Evolutionary conservation across 2,113 vertebrate genomes (phyloP).

Genomic region (Channa maculata): DNA sequence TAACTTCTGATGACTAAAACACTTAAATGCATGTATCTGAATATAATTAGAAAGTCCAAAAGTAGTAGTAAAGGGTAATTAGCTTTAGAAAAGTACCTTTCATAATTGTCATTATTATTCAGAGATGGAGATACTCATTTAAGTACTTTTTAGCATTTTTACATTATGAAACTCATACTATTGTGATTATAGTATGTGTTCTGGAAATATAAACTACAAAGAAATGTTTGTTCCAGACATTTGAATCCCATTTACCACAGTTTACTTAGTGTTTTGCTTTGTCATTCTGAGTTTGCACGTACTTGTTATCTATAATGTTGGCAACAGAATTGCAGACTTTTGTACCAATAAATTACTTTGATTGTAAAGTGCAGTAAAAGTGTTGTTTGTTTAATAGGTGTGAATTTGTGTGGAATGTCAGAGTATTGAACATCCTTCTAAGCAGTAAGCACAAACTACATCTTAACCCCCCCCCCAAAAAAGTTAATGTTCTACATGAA

Average conservation of each 20-base stretch:
- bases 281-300: neutral
- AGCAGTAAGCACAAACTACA: neutral
- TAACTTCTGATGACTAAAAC: neutral
- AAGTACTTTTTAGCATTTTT: no score
- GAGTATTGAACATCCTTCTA: neutral
- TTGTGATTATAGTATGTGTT: no score
- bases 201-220: no score
- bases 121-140: no score
- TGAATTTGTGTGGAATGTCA: neutral
- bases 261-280: no score
- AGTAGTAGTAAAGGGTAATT: neutral
- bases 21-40: neutral
- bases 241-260: no score
- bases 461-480: neutral
- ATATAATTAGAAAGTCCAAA: no score
- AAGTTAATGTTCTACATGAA: conserved; percentile 62
- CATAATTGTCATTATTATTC: no score
- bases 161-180: no score
- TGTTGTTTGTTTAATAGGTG: conserved; percentile 36
- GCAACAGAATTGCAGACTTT: conserved; percentile 1
- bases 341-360: conserved; percentile 5
- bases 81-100: no score
- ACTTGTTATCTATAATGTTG: neutral
- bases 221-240: no score
- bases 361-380: neutral